phyloP scores from a whole-genome alignment of 2,888 invertebrate species.

The Cantharis lateralis region DNA sequence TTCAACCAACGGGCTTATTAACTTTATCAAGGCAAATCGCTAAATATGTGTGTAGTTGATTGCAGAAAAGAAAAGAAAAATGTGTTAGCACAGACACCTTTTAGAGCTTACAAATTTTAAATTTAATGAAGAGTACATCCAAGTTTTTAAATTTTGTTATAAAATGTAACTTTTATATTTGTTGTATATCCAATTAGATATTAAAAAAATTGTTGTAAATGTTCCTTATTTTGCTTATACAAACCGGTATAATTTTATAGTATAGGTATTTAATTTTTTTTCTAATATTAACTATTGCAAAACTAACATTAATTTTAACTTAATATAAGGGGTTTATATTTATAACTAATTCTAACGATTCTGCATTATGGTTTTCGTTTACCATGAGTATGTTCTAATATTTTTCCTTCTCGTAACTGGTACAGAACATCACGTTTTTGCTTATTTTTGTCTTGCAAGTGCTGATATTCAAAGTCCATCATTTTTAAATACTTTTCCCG shows the following conservation, averaged over 20 bases:
- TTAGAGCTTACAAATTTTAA: not conserved
- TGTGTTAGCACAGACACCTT: not conserved
- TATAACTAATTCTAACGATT: too few relatives aligned
- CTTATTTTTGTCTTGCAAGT: not conserved
- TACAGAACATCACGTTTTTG: conserved; percentile 24
- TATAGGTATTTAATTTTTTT: too few relatives aligned
- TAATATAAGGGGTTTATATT: too few relatives aligned
- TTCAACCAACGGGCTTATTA: conserved; percentile 97
- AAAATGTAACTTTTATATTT: not conserved
- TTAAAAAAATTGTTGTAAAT: not conserved
- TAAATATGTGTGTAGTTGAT: conserved; percentile 15
- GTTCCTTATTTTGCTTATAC: not conserved
- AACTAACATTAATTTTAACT: too few relatives aligned
- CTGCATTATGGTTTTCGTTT: not conserved
- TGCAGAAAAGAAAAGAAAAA: conserved; percentile 2
- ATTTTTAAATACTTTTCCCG: conserved; percentile 42
- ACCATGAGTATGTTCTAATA: conserved; percentile 30
- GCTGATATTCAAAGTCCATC: not conserved
- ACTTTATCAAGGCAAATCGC: conserved; percentile 80
- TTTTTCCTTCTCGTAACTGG: conserved; percentile 33
- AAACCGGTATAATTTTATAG: too few relatives aligned
- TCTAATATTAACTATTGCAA: too few relatives aligned
- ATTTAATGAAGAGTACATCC: not conserved
- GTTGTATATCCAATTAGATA: not conserved
- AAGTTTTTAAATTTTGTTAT: not conserved